phyloP scores from a whole-genome alignment of 1,140 invertebrate genomes.

The Gryon sp. region DNA sequence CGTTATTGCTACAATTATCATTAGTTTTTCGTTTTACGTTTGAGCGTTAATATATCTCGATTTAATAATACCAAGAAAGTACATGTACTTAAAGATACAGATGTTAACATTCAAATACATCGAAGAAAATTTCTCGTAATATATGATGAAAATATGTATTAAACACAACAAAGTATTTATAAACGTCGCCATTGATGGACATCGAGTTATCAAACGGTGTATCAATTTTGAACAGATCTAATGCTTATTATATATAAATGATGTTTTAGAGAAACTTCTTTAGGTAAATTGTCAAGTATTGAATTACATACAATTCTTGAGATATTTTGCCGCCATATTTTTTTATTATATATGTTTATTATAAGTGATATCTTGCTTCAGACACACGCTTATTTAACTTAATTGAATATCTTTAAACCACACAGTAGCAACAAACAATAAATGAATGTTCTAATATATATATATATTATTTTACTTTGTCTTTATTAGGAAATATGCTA shows the following conservation, averaged over 20 bases:
- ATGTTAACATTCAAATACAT: constrained; percentile 33
- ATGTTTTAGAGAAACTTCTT: too few relatives aligned
- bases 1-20: too few relatives aligned
- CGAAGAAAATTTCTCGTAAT: constrained; percentile 41
- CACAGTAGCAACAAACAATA: constrained; percentile 26
- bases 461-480: too few relatives aligned
- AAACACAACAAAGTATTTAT: constrained; percentile 48
- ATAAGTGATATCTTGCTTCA: too few relatives aligned
- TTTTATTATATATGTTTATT: background rate
- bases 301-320: too few relatives aligned
- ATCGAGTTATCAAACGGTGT: constrained; percentile 44
- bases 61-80: constrained; percentile 37
- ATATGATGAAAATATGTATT: constrained; percentile 16
- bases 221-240: constrained; percentile 48
- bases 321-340: too few relatives aligned
- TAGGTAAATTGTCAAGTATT: too few relatives aligned
- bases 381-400: constrained; percentile 4
- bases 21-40: constrained; percentile 12
- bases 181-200: constrained; percentile 36
- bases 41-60: constrained; percentile 24
- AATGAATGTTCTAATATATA: too few relatives aligned
- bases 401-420: background rate
- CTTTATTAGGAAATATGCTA: too few relatives aligned
- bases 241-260: constrained; percentile 50
- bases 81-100: constrained; percentile 27